These are phyloP conservation scores for Imbricaverruca yamaguchii DNA, from an alignment of 2,888 invertebrate genomes.

Conservation along the genomic window DNA sequence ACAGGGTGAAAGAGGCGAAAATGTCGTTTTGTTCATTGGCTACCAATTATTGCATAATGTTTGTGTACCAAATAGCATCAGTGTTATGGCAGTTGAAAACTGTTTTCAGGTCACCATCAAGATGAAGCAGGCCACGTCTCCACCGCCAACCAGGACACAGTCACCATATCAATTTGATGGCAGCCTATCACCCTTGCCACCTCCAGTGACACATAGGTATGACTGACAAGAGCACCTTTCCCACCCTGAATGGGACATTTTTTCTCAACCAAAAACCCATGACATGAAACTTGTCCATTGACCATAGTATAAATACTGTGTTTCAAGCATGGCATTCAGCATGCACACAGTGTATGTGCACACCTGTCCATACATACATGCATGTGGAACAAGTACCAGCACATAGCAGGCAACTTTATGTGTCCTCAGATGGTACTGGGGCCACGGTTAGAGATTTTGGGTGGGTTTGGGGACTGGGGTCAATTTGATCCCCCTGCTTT, in stretches of 20 bases:
- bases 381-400: background rate
- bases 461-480: no score
- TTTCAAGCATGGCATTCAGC: background rate
- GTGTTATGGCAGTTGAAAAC: no score
- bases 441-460: no score
- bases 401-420: background rate
- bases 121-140: conserved; percentile 28
- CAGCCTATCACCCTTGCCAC: conserved; percentile 30
- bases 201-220: conserved; percentile 31
- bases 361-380: background rate
- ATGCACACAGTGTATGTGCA: background rate
- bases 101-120: background rate
- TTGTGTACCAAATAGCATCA: no score
- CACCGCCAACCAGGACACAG: conserved; percentile 26
- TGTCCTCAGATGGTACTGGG: no score
- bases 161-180: conserved; percentile 28
- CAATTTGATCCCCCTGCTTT: no score
- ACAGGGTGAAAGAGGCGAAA: no score
- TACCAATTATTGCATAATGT: no score
- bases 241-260: background rate
- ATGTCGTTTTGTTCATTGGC: no score
- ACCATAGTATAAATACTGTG: background rate
- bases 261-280: no score
- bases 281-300: no score
- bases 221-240: background rate